Conservation (phyloP, 2,113 vertebrate species). For the Phalacrocorax pelagicus region DNA sequence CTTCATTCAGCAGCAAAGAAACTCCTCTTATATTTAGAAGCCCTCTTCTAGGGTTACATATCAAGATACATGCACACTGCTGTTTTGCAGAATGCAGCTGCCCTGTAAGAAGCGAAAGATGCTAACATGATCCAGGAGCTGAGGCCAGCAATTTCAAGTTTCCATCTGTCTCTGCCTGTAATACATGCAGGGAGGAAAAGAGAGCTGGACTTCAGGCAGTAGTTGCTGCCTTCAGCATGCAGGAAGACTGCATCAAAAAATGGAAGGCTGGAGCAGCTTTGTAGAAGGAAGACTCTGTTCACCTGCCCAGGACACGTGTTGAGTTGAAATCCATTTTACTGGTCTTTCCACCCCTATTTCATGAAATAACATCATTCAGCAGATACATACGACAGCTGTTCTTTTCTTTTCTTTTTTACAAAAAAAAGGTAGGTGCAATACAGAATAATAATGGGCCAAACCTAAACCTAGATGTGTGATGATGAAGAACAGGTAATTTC, state of each 20-base stretch:
- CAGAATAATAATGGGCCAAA: not conserved
- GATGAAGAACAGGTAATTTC: not conserved
- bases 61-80: slow-evolving; percentile 76
- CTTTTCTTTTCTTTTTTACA: accelerated
- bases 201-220: not conserved
- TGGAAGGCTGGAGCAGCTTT: not conserved
- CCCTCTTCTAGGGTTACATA: slow-evolving; percentile 79
- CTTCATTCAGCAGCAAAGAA: slow-evolving; percentile 25
- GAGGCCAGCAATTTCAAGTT: slow-evolving; percentile 72
- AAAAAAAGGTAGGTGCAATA: not conserved
- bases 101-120: slow-evolving; percentile 60
- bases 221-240: not conserved
- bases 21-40: slow-evolving; percentile 81
- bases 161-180: slow-evolving; percentile 83
- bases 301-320: not conserved
- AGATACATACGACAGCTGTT: not conserved
- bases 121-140: slow-evolving; percentile 76
- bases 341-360: not conserved
- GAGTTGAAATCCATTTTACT: not conserved
- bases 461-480: not conserved
- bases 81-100: slow-evolving; percentile 82
- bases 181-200: slow-evolving; percentile 44
- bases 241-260: not conserved
- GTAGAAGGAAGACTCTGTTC: not conserved
- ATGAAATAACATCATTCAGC: not conserved